A percentile compares a stretch with the other conserved stretches of the same genome.
Evolutionary conservation across 2,113 vertebrate species (phyloP).

Genomic region (Apteryx mantelli): DNA sequence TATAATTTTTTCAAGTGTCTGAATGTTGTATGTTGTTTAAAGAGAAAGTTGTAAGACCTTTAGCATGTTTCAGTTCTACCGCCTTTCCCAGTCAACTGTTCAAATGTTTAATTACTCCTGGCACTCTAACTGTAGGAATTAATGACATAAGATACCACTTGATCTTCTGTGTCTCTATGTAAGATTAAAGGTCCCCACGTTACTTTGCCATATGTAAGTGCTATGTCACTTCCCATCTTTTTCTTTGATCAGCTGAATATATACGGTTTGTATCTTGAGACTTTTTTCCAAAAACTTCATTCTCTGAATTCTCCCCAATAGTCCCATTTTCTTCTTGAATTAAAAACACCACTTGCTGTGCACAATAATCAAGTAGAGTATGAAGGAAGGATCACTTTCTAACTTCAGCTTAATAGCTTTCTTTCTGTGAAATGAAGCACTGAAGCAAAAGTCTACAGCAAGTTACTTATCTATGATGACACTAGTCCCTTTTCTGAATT

Average conservation of each 20-base stretch:
- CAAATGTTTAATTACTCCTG: neutral
- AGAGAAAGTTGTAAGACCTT: neutral
- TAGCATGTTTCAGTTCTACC: neutral
- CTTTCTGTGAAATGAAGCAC: neutral
- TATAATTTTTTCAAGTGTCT: neutral
- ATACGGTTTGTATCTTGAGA: neutral
- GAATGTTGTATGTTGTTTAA: neutral
- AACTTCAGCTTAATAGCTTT: neutral
- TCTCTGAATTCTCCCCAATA: conserved; percentile 16
- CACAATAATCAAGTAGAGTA: neutral
- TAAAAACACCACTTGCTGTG: neutral
- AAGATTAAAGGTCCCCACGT: neutral
- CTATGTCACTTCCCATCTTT: neutral
- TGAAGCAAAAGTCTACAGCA: neutral
- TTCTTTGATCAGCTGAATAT: neutral
- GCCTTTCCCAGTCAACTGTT: neutral
- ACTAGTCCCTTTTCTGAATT: neutral
- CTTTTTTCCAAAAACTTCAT: neutral
- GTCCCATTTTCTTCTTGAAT: conserved; percentile 12
- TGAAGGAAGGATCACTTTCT: neutral
- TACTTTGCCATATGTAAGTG: neutral
- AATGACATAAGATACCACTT: neutral
- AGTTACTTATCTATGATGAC: neutral
- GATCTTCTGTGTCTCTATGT: neutral
- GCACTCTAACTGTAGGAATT: neutral